A percentile compares a stretch with the other conserved stretches of the same genome.
Conservation (phyloP, 2,797 vertebrate species). For the Enteromius viviparus region DNA sequence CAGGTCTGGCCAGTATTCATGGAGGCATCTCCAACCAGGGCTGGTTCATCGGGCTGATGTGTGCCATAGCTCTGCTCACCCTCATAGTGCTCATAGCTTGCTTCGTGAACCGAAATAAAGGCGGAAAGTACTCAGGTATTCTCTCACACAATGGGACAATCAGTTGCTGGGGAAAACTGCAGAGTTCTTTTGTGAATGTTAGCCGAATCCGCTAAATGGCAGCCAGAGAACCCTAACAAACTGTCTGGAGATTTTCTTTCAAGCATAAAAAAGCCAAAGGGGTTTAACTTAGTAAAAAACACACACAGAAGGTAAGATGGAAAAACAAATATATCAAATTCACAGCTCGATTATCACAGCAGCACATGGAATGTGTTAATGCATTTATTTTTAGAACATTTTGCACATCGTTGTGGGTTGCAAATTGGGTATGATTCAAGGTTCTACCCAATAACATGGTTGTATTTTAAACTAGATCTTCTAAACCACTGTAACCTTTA, state of each 20-base stretch:
- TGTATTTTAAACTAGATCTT: not conserved
- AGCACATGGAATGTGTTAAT: not conserved
- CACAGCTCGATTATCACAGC: conserved; percentile 7
- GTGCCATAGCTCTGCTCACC: conserved; percentile 91
- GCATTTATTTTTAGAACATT: conserved; percentile 49
- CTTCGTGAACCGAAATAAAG: conserved; percentile 97
- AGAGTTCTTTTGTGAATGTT: not conserved
- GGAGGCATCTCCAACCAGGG: conserved; percentile 92
- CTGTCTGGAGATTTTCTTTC: not conserved
- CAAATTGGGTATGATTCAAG: conserved; percentile 24
- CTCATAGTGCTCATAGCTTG: conserved; percentile 90
- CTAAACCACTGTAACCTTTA: not conserved
- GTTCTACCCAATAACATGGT: not conserved
- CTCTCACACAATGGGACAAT: conserved; percentile 30
- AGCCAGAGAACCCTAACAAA: not conserved
- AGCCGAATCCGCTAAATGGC: not conserved
- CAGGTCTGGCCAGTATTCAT: conserved; percentile 88
- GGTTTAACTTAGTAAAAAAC: not conserved
- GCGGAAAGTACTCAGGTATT: conserved; percentile 98
- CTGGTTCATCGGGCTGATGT: conserved; percentile 98
- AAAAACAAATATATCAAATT: conserved; percentile 17
- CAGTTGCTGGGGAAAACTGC: not conserved
- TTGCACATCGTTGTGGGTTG: conserved; percentile 33
- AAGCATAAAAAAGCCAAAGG: not conserved
- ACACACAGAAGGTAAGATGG: not conserved